Percentiles rank a stretch among this genome's conserved stretches.
Evolutionary conservation across 2,113 vertebrate species (phyloP).

Genomic region (Anas platyrhynchos): DNA sequence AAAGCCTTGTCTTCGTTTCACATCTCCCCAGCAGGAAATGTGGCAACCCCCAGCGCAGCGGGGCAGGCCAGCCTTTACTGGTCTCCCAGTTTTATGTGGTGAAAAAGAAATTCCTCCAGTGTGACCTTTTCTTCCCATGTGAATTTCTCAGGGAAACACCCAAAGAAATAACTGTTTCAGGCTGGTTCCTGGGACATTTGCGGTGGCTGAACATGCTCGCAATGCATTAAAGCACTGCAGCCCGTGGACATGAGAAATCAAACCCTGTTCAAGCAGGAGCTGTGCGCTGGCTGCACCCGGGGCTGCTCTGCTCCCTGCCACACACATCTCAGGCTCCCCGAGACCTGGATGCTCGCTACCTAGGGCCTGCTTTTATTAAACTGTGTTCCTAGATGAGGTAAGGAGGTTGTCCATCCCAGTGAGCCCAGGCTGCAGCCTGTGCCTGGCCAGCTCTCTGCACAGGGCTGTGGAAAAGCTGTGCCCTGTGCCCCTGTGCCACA

Average conservation of each 20-base stretch:
- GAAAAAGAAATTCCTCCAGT: neutral
- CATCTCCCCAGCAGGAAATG: neutral
- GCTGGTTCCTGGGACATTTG: neutral
- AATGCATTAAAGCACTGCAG: neutral
- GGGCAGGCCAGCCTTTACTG: neutral
- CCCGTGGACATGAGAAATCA: neutral
- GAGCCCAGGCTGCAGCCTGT: neutral
- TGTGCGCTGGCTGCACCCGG: neutral
- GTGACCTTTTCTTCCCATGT: neutral
- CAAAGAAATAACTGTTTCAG: neutral
- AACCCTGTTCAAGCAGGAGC: neutral
- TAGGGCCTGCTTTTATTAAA: neutral
- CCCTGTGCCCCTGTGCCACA: neutral
- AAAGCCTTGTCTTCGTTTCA: neutral
- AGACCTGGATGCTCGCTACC: neutral
- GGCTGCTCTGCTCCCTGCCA: neutral
- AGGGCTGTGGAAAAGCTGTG: neutral
- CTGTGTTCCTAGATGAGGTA: neutral
- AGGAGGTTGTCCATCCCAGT: neutral
- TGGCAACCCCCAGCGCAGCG: rapidly evolving
- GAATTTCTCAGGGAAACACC: neutral
- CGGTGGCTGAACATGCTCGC: neutral
- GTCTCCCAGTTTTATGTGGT: neutral
- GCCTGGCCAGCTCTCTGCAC: neutral
- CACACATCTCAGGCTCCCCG: too few species aligned